phyloP scores from a whole-genome alignment of 1,140 invertebrate species.

The Drosophila oshimai region DNA sequence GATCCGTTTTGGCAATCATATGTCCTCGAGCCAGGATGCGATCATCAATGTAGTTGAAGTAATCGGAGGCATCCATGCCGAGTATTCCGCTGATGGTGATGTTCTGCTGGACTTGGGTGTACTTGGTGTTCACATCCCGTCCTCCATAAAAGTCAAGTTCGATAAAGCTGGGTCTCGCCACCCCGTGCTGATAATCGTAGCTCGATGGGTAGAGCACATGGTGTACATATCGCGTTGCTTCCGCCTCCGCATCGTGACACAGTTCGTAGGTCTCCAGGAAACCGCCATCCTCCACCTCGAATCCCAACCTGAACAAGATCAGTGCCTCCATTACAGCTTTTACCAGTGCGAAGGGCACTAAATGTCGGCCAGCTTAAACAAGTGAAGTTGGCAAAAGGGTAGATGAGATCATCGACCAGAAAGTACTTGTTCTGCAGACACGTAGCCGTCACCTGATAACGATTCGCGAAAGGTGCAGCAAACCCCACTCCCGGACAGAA shows the following conservation, averaged over 20 bases:
- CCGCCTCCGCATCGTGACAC: constrained; percentile 81
- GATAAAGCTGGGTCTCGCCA: constrained; percentile 68
- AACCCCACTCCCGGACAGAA: constrained; percentile 63
- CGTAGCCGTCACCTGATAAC: constrained; percentile 56
- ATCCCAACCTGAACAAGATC: constrained; percentile 77
- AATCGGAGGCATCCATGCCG: constrained; percentile 61
- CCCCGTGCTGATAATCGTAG: constrained; percentile 67
- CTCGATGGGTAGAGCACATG: constrained; percentile 77
- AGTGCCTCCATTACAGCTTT: constrained; percentile 72
- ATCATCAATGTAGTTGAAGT: constrained; percentile 63
- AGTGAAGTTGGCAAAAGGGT: constrained; percentile 68
- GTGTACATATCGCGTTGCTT: constrained; percentile 82
- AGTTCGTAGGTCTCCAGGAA: constrained; percentile 82
- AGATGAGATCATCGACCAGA: constrained; percentile 62
- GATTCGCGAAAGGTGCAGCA: constrained; percentile 49
- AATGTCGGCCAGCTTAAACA: constrained; percentile 64
- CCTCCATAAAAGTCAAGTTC: constrained; percentile 73
- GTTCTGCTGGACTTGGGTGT: constrained; percentile 75
- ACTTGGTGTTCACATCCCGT: constrained; percentile 72
- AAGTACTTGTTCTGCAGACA: constrained; percentile 71
- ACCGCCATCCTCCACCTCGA: constrained; percentile 61
- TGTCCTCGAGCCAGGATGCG: constrained; percentile 86
- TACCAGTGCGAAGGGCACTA: constrained; percentile 70
- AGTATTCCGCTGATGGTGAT: constrained; percentile 72
- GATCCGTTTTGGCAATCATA: constrained; percentile 87